Evolutionary conservation across 2,888 invertebrate species (phyloP).

Genomic region (Melanargia galathea): DNA sequence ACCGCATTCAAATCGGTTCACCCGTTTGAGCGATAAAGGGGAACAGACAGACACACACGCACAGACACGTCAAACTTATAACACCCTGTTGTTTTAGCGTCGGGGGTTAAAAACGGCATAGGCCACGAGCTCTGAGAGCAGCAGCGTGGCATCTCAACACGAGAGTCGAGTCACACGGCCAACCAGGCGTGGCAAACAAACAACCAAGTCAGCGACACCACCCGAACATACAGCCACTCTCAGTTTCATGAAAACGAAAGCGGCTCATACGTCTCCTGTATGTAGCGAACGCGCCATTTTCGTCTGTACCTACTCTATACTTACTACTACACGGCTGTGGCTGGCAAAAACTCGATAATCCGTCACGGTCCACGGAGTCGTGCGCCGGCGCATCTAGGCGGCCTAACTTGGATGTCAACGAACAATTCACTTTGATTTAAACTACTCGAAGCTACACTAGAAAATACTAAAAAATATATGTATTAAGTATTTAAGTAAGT

Average conservation of each 20-base stretch:
- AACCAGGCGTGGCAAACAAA: slow-evolving; percentile 78
- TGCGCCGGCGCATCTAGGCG: slow-evolving; percentile 54
- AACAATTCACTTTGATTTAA: neutral
- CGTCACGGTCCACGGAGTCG: slow-evolving; percentile 69
- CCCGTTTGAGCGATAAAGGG: no score
- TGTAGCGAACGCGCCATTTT: slow-evolving; percentile 65
- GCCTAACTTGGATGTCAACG: slow-evolving; percentile 8
- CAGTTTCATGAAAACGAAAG: slow-evolving; percentile 80
- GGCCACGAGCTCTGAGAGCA: neutral
- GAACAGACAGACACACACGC: no score
- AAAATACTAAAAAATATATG: no score
- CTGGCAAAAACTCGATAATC: slow-evolving; percentile 68
- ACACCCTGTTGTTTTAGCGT: no score
- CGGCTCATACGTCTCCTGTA: slow-evolving; percentile 66
- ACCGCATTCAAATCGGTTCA: no score
- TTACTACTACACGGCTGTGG: slow-evolving; percentile 47
- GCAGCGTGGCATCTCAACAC: slow-evolving; percentile 64
- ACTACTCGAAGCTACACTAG: neutral
- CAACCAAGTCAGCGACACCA: slow-evolving; percentile 77
- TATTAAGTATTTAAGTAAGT: no score
- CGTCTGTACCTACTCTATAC: slow-evolving; percentile 47
- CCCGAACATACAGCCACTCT: slow-evolving; percentile 78
- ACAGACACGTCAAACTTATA: no score
- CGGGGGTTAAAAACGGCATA: no score
- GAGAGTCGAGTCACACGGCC: slow-evolving; percentile 63